Evolutionary conservation across 2,888 invertebrate species (phyloP).

Genomic region (Trichogramma dendrolimi): DNA sequence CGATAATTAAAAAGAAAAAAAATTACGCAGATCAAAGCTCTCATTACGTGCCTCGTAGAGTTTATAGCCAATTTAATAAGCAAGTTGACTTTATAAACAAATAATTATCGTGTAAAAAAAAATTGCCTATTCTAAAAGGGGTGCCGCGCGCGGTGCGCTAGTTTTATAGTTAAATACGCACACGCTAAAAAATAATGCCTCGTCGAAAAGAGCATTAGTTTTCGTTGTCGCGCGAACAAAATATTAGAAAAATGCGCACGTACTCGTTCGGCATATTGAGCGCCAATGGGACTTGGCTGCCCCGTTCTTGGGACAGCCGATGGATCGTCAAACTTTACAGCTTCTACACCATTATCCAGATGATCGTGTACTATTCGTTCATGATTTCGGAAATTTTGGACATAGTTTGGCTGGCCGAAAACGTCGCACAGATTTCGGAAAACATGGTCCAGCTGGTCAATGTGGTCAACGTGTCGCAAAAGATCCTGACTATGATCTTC

Average conservation of each 20-base stretch:
- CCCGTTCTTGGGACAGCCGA: conserved; percentile 5
- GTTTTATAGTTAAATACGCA: too few relatives aligned
- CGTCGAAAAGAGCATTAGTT: too few relatives aligned
- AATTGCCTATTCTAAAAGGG: too few relatives aligned
- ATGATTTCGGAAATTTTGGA: conserved; percentile 19
- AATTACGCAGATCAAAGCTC: too few relatives aligned
- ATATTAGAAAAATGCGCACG: conserved; percentile 11
- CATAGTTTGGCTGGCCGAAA: conserved; percentile 9
- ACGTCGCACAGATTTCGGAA: conserved; percentile 11
- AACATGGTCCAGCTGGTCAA: conserved; percentile 18
- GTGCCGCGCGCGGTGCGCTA: too few relatives aligned
- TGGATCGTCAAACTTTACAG: background rate
- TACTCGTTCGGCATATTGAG: conserved; percentile 8
- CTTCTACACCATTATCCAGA: background rate
- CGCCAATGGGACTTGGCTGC: conserved; percentile 9
- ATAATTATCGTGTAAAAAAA: background rate
- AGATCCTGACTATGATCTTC: background rate
- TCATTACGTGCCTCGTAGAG: background rate
- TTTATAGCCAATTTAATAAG: background rate
- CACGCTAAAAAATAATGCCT: too few relatives aligned
- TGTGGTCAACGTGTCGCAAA: conserved; percentile 9
- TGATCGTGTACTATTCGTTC: conserved; percentile 6
- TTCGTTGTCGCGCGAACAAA: background rate
- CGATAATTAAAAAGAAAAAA: too few relatives aligned
- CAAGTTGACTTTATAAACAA: background rate